A percentile compares a stretch with the other conserved stretches of the same genome.
phyloP scores from a whole-genome alignment of 1,140 invertebrate genomes.

The Diorhabda carinulata region DNA sequence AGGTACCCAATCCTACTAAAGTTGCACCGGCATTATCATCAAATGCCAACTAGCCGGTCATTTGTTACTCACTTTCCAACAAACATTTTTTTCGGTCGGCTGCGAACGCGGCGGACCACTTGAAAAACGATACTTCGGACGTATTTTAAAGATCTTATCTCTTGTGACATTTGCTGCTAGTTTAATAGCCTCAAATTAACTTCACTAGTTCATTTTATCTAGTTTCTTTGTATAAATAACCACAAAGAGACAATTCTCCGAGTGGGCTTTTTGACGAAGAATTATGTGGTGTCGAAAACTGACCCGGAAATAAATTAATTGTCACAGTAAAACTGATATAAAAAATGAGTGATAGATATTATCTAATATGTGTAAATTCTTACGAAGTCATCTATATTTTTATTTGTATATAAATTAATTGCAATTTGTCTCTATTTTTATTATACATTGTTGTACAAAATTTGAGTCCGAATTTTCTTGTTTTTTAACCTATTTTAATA shows the following conservation, averaged over 20 bases:
- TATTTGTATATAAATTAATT: too few species aligned
- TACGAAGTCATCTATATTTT: too few species aligned
- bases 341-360: too few species aligned
- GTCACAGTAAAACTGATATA: neutral
- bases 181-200: slow-evolving; percentile 43
- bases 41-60: slow-evolving; percentile 39
- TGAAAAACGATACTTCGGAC: slow-evolving; percentile 41
- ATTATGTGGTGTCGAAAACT: slow-evolving; percentile 6
- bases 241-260: neutral
- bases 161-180: slow-evolving; percentile 42
- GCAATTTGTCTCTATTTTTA: too few species aligned
- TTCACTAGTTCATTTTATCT: slow-evolving; percentile 40
- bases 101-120: slow-evolving; percentile 32
- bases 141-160: slow-evolving; percentile 34
- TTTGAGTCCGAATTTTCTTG: too few species aligned
- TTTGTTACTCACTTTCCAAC: slow-evolving; percentile 32
- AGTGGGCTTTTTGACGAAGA: neutral
- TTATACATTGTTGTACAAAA: too few species aligned
- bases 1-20: slow-evolving; percentile 28
- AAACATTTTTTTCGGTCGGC: slow-evolving; percentile 29
- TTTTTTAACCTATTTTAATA: too few species aligned
- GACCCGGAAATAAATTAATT: neutral
- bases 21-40: slow-evolving; percentile 40
- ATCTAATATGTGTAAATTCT: too few species aligned
- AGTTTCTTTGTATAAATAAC: slow-evolving; percentile 16